A percentile compares a stretch with the other conserved stretches of the same genome.
These are phyloP conservation scores for Dinomys branickii DNA, from an alignment of 2,113 vertebrate genomes.

Conservation along the genomic window DNA sequence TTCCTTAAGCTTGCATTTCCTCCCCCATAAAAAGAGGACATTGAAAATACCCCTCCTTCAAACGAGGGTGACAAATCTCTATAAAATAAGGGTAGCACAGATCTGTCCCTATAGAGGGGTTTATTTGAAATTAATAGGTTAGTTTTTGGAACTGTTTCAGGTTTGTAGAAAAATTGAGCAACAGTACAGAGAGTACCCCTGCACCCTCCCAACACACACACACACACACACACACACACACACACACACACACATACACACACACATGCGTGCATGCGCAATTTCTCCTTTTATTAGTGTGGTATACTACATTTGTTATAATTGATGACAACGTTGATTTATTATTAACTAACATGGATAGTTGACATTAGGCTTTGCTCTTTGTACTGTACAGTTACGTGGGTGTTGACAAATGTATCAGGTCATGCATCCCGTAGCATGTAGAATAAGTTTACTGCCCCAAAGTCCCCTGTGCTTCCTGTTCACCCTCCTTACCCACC, in stretches of 20 bases:
- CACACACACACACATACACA: not conserved
- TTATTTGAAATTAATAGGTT: slow-evolving; percentile 5
- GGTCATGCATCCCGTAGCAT: not conserved
- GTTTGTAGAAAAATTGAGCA: not conserved
- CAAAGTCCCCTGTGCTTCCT: too few relatives aligned
- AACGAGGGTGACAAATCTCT: not conserved
- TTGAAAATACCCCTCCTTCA: not conserved
- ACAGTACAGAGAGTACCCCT: not conserved
- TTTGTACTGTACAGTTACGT: not conserved
- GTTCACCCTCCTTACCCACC: not conserved
- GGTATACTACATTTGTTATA: not conserved
- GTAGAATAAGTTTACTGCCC: not conserved
- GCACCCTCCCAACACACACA: not conserved
- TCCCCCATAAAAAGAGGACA: not conserved
- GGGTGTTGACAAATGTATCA: not conserved
- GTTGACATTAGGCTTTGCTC: not conserved
- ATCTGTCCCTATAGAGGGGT: not conserved
- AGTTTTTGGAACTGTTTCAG: not conserved
- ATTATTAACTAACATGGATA: not conserved
- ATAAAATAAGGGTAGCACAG: not conserved
- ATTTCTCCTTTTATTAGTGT: not conserved
- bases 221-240: not conserved
- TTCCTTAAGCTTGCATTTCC: slow-evolving; percentile 3
- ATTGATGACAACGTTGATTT: not conserved
- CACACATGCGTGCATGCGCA: too few relatives aligned